A percentile compares a stretch with the other conserved stretches of the same genome.
Conservation (phyloP, 1,140 invertebrate genomes). For the Drosophila obscura region DNA sequence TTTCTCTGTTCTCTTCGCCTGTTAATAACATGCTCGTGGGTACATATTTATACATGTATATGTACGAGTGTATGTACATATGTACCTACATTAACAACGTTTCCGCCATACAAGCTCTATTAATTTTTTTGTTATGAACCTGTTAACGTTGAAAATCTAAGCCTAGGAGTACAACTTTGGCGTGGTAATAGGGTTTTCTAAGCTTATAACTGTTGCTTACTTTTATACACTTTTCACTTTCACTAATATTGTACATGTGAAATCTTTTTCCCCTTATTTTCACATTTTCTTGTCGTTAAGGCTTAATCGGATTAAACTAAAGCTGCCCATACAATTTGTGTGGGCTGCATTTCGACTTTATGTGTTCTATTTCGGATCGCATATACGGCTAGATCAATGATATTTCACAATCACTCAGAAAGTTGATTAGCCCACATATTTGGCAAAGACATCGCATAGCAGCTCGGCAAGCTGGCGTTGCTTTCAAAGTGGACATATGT, state of each 20-base stretch:
- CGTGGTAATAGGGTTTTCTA: slow-evolving; percentile 40
- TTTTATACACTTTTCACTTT: slow-evolving; percentile 65
- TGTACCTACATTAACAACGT: neutral
- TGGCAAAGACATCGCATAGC: slow-evolving; percentile 40
- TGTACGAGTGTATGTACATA: too few species aligned
- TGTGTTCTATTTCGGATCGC: slow-evolving; percentile 33
- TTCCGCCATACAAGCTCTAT: slow-evolving; percentile 15
- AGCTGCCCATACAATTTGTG: slow-evolving; percentile 35
- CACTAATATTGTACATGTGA: slow-evolving; percentile 51
- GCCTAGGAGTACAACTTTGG: neutral
- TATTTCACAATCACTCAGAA: slow-evolving; percentile 28
- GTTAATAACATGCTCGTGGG: slow-evolving; percentile 15
- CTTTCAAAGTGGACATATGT: slow-evolving; percentile 25
- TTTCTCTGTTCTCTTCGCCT: slow-evolving; percentile 33
- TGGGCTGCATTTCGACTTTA: slow-evolving; percentile 33
- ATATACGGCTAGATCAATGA: slow-evolving; percentile 35
- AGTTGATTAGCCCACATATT: slow-evolving; percentile 40
- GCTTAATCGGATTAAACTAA: slow-evolving; percentile 46
- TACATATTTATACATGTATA: too few species aligned
- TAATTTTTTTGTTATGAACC: slow-evolving; percentile 43
- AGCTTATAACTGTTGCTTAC: slow-evolving; percentile 66
- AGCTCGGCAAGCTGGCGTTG: slow-evolving; percentile 7
- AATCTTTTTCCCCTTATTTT: slow-evolving; percentile 47
- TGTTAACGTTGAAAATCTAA: slow-evolving; percentile 22
- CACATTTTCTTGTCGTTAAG: slow-evolving; percentile 36